Base-by-base conservation (phyloP, 2,797 vertebrate species). In the Lemur catta region DNA sequence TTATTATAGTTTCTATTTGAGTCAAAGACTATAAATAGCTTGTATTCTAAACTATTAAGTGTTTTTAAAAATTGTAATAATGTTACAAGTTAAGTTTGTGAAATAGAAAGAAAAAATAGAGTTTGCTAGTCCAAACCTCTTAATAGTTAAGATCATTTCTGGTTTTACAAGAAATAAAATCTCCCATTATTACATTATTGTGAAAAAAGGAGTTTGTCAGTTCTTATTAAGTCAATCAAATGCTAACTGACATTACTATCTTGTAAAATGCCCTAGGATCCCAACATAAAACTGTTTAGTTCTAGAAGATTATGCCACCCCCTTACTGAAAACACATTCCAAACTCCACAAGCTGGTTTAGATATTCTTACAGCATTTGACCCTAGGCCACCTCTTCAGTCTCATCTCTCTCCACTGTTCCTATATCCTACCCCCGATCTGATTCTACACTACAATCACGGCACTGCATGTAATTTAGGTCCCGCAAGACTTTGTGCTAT, bases 11-110 rank as follows among this genome's bases (percentile, higher is more conserved):
- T 55, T 57, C 28, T 61, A 78, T 87, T 85, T 85, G 57, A 92
- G 43, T 26, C 65, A 94, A 74, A 76, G 43, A 86, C 67, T 90
- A 81, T 93, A 94, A 84, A 82, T 72, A 95, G 33, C 48, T 92
- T 86, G 15, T 28, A 79, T 95, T 89, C n/a, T 33, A 61, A 90
- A n/a, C 11, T 75, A 81, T 52, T 65, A 74, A 88, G 9, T 91
- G 3, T 74, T 46, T 96, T 92, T 63, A 89, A 6, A 91, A 35
- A 38, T 84, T 75, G 89, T 84, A 91, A 75, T 71, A 75, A 89
- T 80, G 38, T 65, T 28, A 65, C 12, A 87, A 72, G 48, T n/a
- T 48, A 84, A 14, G 3, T 81, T 57, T 92, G 13, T 89, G 30
- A 76, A 4, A 48, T 46, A 57, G 1, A 82, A 85, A 82, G 10